Percentiles rank a stretch among this genome's conserved stretches.
Conservation (phyloP, 2,888 invertebrate species). For the Nineta flava region DNA sequence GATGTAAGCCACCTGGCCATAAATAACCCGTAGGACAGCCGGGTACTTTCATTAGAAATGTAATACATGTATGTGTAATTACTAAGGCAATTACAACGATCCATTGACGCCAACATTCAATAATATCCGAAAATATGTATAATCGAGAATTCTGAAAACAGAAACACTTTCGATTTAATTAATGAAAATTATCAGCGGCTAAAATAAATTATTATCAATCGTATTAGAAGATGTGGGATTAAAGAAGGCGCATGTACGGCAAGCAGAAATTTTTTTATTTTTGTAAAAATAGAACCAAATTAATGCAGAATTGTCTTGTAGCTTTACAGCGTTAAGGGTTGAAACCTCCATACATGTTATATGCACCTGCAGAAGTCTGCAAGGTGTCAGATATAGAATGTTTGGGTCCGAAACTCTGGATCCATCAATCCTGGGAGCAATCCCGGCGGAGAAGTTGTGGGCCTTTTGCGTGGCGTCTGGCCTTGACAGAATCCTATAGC, state of each 20-base stretch:
- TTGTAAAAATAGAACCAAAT: too few species aligned
- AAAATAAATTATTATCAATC: background rate
- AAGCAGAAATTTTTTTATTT: too few species aligned
- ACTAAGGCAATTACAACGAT: conserved; percentile 42
- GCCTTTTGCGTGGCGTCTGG: too few species aligned
- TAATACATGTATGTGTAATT: conserved; percentile 46
- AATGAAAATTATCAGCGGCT: background rate
- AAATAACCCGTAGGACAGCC: conserved; percentile 67
- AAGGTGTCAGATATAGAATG: too few species aligned
- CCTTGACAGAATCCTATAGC: too few species aligned
- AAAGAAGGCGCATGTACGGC: background rate
- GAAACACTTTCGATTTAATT: background rate
- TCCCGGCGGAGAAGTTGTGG: too few species aligned
- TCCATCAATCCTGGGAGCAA: too few species aligned
- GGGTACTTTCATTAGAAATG: conserved; percentile 51
- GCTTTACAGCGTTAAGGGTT: too few species aligned
- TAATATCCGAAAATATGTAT: conserved; percentile 41
- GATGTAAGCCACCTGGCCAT: conserved; percentile 69
- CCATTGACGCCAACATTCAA: conserved; percentile 60
- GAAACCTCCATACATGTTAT: too few species aligned
- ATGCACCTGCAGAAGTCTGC: too few species aligned
- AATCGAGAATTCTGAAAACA: conserved; percentile 26
- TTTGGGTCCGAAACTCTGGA: too few species aligned
- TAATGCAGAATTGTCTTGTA: too few species aligned
- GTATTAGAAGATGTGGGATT: background rate